Evolutionary conservation across 1,140 invertebrate genomes (phyloP), one percentile per base, ranked within the genome.

Genomic region (Daktulosphaira vitifoliae): DNA sequence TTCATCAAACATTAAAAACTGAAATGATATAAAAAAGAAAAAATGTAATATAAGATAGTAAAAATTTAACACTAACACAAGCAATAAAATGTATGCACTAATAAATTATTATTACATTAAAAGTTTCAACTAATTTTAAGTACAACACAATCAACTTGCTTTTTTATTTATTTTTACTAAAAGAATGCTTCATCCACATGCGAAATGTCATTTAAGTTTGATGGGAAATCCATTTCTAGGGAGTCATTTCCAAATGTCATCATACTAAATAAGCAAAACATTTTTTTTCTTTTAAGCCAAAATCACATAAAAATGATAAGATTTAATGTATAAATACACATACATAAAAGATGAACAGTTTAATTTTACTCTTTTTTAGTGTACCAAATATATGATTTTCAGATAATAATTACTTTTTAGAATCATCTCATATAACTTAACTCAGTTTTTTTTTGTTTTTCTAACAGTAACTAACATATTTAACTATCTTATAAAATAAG

Each of bases 211-310:
- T 62, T 62, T 62, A 62, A 62, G 56, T 62, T 62, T 25, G 56
- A 48, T 46, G 56, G 44, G 46, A 62, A 62, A 48, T 62, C 56
- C 56, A 62, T 62, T 62, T 62, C 56, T 62, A 62, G 46, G 9
- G 56, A 62, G 26, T 62, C 56, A 62, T 62, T 62, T 44, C 56
- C 56, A 62, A 62, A 62, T 62, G 56, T 25, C 56, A 62, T 62
- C 56, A 62, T 62, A 62, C 56, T 62, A 62, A 62, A 62, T 62
- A 62, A 62, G 56, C 56, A 62, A 62, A 56, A 62, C 25, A 62
- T 25, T 56, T 29, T 29, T 39, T 53, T 46, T 48, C 46, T 33
- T 33, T 6, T 29, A 62, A 62, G 56, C 56, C 16, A 62, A n/a
- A n/a, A 26, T 48, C 44, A 33, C 44, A 46, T n/a, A 62, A 46